Evolutionary conservation across 2,797 vertebrate genomes (phyloP).

Genomic region (Peromyscus melanophrys): DNA sequence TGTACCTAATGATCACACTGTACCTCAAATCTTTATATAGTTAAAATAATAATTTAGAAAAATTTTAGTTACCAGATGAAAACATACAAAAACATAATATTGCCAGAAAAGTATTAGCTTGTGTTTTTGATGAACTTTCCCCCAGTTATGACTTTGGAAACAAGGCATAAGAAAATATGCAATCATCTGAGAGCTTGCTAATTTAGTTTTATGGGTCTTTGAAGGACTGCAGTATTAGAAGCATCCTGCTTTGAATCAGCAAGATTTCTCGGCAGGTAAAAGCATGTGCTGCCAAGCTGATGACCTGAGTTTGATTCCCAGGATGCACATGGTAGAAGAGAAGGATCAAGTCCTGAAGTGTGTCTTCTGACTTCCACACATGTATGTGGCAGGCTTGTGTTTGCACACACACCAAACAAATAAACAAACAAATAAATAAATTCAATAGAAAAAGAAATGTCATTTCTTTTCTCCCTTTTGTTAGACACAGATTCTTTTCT

Average conservation of each 20-base stretch:
- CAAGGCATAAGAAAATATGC: neutral
- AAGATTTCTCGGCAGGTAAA: no score
- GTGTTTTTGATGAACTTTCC: neutral
- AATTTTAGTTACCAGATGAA: neutral
- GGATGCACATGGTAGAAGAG: no score
- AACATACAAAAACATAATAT: neutral
- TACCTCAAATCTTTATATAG: neutral
- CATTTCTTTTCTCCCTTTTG: neutral
- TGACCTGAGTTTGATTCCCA: no score
- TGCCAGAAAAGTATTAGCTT: constrained; percentile 8
- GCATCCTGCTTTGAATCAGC: neutral
- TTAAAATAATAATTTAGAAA: neutral
- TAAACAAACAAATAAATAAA: neutral
- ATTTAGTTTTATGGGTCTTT: neutral
- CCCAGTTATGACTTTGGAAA: constrained; percentile 23
- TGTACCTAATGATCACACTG: neutral
- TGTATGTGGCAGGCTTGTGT: neutral
- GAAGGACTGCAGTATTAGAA: constrained; percentile 22
- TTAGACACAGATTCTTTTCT: no score
- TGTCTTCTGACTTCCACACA: neutral
- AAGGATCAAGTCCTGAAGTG: no score
- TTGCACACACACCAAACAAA: neutral
- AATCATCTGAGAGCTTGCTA: neutral
- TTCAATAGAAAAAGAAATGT: neutral
- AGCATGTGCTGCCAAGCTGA: no score